phyloP scores from a whole-genome alignment of 2,888 invertebrate genomes.

The Coelinius sp. region DNA sequence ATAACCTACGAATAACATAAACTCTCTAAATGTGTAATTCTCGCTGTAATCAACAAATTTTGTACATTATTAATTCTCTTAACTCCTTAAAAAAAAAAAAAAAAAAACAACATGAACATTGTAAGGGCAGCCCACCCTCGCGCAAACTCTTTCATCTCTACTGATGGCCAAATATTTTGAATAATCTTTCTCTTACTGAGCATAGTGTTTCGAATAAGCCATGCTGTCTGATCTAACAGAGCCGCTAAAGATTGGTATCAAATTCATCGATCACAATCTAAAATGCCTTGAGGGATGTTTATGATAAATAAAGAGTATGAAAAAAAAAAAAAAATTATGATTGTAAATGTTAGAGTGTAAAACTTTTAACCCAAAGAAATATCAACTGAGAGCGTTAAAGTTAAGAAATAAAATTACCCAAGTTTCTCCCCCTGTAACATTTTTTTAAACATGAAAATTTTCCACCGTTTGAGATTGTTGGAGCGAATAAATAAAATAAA shows the following conservation, averaged over 20 bases:
- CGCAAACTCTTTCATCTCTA: conserved; percentile 63
- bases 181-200: conserved; percentile 2
- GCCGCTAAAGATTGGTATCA: conserved; percentile 12
- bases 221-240: conserved; percentile 35
- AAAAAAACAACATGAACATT: conserved; percentile 32
- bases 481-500: background rate
- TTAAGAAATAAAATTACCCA: background rate
- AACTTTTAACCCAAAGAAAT: background rate
- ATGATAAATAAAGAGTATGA: background rate
- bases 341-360: background rate
- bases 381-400: background rate
- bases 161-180: background rate
- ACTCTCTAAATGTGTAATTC: conserved; percentile 33
- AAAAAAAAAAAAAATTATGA: background rate
- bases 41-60: conserved; percentile 27
- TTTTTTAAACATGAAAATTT: background rate
- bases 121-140: conserved; percentile 69
- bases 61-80: conserved; percentile 15
- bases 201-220: conserved; percentile 28
- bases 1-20: conserved; percentile 21
- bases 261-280: too few species aligned
- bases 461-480: background rate
- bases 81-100: conserved; percentile 15
- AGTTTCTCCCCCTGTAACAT: background rate
- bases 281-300: conserved; percentile 6